Percentiles rank a stretch among this genome's conserved stretches.
These are phyloP conservation scores for Mustela nigripes DNA, from an alignment of 2,113 vertebrate species.

Conservation along the genomic window DNA sequence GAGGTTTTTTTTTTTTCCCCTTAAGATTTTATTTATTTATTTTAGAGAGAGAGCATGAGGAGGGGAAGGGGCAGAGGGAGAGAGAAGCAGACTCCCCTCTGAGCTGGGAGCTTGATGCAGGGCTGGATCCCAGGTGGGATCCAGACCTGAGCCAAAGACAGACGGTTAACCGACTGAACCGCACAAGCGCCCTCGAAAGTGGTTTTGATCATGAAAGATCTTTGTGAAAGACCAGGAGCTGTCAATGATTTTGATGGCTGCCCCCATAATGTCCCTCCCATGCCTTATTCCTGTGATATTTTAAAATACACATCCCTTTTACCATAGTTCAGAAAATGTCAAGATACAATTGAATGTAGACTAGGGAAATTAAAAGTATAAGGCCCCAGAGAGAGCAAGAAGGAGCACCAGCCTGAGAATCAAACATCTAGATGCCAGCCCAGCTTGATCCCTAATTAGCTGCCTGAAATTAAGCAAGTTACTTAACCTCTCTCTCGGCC, in stretches of 20 bases:
- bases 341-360: background rate
- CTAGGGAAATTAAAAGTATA: background rate
- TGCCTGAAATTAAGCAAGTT: background rate
- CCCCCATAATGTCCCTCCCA: background rate
- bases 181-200: background rate
- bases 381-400: background rate
- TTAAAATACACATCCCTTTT: background rate
- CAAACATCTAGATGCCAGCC: background rate
- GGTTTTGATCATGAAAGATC: background rate
- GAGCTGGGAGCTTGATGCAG: no score
- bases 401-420: background rate
- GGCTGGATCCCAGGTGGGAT: no score
- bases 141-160: background rate
- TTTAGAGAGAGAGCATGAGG: background rate
- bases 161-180: background rate
- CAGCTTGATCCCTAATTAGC: background rate
- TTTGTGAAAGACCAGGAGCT: background rate
- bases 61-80: background rate
- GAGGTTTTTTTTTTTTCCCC: background rate
- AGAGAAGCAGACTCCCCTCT: background rate
- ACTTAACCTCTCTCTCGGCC: constrained; percentile 6
- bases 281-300: background rate
- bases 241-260: background rate
- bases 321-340: constrained; percentile 5
- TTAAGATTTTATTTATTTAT: background rate